These are phyloP conservation scores for Physella acuta DNA, from an alignment of 1,140 invertebrate species.

Conservation along the genomic window DNA sequence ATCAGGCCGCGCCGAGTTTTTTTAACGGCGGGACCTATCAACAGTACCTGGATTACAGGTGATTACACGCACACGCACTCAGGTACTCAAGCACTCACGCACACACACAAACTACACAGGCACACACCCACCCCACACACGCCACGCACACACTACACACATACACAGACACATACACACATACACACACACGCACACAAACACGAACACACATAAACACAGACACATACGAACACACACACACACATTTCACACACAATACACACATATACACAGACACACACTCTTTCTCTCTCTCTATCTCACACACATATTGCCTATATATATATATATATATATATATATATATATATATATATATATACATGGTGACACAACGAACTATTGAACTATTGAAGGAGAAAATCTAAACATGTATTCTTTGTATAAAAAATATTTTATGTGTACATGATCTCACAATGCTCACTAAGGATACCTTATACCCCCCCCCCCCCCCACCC, in stretches of 20 bases:
- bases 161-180: background rate
- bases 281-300: background rate
- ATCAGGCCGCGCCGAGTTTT: slow-evolving; percentile 74
- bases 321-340: background rate
- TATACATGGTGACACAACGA: background rate
- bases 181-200: background rate
- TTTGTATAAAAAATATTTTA: background rate
- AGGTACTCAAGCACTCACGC: background rate
- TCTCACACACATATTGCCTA: background rate
- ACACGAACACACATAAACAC: too few species aligned
- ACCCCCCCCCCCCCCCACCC: background rate
- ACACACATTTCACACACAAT: too few species aligned
- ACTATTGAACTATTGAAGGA: background rate
- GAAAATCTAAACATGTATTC: background rate
- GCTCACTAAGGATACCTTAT: background rate
- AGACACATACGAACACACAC: too few species aligned
- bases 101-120: background rate
- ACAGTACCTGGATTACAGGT: slow-evolving; percentile 80
- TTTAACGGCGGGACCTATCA: slow-evolving; percentile 74
- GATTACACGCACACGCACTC: background rate
- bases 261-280: background rate
- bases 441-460: background rate
- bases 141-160: background rate
- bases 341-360: background rate
- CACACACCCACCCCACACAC: too few species aligned